A percentile compares a stretch with the other conserved stretches of the same genome.
phyloP scores from a whole-genome alignment of 2,888 invertebrate genomes.

The Chironomus tentans region DNA sequence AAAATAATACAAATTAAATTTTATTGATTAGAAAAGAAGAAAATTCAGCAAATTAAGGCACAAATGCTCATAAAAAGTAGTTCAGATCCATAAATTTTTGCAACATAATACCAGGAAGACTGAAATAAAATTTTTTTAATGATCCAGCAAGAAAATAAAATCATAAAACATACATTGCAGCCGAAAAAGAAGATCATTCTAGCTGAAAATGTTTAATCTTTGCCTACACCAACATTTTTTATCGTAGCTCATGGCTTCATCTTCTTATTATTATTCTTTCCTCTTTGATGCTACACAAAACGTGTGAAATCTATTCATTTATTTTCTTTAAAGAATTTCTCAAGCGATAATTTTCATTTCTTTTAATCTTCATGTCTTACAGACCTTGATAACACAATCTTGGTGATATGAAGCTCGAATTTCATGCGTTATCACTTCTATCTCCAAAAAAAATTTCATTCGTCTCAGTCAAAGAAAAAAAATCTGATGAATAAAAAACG shows the following conservation, averaged over 20 bases:
- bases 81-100: too few relatives aligned
- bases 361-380: neutral
- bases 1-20: too few relatives aligned
- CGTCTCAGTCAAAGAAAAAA: neutral
- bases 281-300: neutral
- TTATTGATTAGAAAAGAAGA: too few relatives aligned
- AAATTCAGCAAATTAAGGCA: too few relatives aligned
- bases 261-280: neutral
- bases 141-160: neutral
- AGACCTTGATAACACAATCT: too few relatives aligned
- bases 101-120: too few relatives aligned
- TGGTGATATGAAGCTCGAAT: too few relatives aligned
- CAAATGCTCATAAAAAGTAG: too few relatives aligned
- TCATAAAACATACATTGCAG: neutral
- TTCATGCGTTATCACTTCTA: too few relatives aligned
- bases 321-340: neutral
- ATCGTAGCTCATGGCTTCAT: neutral
- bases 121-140: neutral
- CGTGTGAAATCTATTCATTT: neutral
- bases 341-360: neutral
- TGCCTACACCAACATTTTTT: conserved; percentile 18
- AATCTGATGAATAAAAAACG: neutral
- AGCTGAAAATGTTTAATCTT: neutral
- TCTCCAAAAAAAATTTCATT: too few relatives aligned
- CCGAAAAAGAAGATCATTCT: neutral